Base-by-base conservation (phyloP, 2,113 vertebrate genomes). In the Phoxinus phoxinus region DNA sequence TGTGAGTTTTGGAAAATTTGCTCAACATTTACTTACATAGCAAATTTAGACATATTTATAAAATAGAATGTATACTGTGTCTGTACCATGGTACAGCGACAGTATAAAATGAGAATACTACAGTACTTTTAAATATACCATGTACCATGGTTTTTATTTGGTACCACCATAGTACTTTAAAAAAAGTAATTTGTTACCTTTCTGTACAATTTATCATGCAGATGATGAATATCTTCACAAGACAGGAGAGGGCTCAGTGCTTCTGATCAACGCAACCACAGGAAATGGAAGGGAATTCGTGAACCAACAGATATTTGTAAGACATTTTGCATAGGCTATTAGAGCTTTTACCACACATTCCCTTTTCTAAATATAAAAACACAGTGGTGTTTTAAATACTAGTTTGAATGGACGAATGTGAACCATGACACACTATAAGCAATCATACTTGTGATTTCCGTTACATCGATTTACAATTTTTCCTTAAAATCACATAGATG, bases 271-370 rank as follows among this genome's bases (percentile, higher is more conserved):
- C 41, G 92, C 94, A 65, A 83, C 92, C 82, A 93, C 90, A 15
- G 91, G 90, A 78, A 84, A 84, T 0, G 84, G 58, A 7, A 25
- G 3, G 0, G 46, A 88, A 81, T 93, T 99, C 89, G 85, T 99
- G 90, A 93, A 86, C 77, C 95, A 90, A 72, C 90, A 91, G 56
- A 94, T 85, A 15, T 94, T 98, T 93, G 98, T 98, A 95, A 5
- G 97, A 90, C 19, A 56, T 56, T 7, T 56, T 21, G 2, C 17
- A 53, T 21, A 9, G 8, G 8, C 8, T 41, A 53, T 53, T 6
- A 53, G 17, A 37, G 19, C 10, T 10, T n/a, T 71, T 41, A 11
- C 67, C 19, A 12, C 35, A 41, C 41, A 4, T 71, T 71, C 7
- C 19, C 19, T 37, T 21, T 71, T 37, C 1, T 32, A 13, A 30